These are phyloP conservation scores for Perca flavescens DNA, from an alignment of 2,113 vertebrate species.

Conservation along the genomic window DNA sequence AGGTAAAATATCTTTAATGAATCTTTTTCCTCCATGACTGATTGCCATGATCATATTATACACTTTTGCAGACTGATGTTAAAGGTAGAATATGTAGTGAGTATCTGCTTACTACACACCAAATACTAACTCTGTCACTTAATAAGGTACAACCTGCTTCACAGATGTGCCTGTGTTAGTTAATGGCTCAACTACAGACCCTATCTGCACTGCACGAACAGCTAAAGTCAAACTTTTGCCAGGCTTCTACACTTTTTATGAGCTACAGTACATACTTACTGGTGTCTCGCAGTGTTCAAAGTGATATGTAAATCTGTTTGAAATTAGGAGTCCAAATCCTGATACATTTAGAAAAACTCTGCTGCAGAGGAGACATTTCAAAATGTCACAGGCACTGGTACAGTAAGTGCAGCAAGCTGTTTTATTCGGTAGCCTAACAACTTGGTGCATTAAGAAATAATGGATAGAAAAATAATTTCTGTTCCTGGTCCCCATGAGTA, in stretches of 20 bases:
- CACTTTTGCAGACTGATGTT: background rate
- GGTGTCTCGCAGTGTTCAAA: slow-evolving; percentile 46
- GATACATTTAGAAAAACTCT: slow-evolving; percentile 20
- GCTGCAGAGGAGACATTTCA: background rate
- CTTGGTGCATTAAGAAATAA: background rate
- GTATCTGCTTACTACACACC: background rate
- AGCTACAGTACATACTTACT: slow-evolving; percentile 34
- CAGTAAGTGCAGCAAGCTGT: background rate
- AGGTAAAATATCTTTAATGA: background rate
- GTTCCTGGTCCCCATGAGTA: background rate
- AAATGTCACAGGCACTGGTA: background rate
- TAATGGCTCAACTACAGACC: slow-evolving; percentile 32
- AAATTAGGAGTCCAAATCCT: slow-evolving; percentile 17
- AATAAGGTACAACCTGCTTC: slow-evolving; percentile 53
- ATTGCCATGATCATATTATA: background rate
- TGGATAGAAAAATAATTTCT: background rate
- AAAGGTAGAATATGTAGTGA: too few species aligned
- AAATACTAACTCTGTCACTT: slow-evolving; percentile 35
- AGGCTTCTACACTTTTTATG: slow-evolving; percentile 50
- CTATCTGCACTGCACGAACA: slow-evolving; percentile 14
- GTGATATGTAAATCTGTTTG: slow-evolving; percentile 45
- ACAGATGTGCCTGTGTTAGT: slow-evolving; percentile 51
- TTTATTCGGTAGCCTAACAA: background rate
- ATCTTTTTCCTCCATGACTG: background rate
- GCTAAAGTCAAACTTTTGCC: slow-evolving; percentile 30